These are phyloP conservation scores for Monopterus albus DNA, from an alignment of 2,113 vertebrate genomes.

Conservation along the genomic window DNA sequence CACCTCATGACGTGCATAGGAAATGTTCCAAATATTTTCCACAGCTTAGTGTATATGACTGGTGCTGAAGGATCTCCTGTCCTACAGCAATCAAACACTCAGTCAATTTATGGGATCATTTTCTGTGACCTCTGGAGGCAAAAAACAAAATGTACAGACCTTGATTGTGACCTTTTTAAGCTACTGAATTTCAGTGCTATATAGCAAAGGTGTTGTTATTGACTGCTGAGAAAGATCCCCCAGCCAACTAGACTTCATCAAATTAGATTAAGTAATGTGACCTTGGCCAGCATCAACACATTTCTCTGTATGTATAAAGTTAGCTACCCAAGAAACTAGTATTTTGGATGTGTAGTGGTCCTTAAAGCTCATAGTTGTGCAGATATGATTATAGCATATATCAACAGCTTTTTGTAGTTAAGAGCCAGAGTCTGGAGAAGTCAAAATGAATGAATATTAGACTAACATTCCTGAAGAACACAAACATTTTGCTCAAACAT, in stretches of 20 bases:
- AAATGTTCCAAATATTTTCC: constrained; percentile 30
- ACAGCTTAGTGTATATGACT: constrained; percentile 18
- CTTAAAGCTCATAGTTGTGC: no score
- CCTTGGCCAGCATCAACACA: neutral
- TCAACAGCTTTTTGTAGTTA: no score
- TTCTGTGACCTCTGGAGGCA: constrained; percentile 36
- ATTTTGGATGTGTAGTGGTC: no score
- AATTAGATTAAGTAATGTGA: constrained; percentile 9
- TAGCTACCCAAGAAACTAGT: no score
- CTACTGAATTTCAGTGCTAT: constrained; percentile 20
- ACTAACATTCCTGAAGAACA: no score
- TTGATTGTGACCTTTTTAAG: constrained; percentile 40
- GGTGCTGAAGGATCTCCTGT: constrained; percentile 42
- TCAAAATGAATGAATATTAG: no score
- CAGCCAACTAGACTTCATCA: constrained; percentile 17
- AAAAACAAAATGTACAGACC: constrained; percentile 52
- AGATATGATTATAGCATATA: no score
- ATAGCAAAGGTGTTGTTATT: constrained; percentile 9
- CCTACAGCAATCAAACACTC: constrained; percentile 46
- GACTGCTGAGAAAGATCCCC: constrained; percentile 1
- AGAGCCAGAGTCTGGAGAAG: no score
- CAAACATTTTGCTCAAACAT: no score
- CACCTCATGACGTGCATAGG: neutral
- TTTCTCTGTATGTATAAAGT: constrained; percentile 6
- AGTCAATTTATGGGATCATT: constrained; percentile 46